These are phyloP conservation scores for Betta splendens DNA, from an alignment of 2,797 vertebrate genomes.

Conservation along the genomic window DNA sequence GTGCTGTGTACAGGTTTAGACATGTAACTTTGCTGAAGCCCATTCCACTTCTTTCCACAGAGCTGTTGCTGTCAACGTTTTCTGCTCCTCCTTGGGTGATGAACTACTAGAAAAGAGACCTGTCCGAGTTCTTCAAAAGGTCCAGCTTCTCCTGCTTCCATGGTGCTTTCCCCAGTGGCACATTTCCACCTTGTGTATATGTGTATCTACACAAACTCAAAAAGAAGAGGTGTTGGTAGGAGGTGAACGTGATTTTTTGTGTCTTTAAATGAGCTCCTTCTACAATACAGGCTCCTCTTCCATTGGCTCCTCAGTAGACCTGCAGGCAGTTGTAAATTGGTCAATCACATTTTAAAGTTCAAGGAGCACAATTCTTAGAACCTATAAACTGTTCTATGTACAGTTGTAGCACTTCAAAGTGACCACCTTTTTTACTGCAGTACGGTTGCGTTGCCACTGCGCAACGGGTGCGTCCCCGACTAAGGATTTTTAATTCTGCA, in stretches of 20 bases:
- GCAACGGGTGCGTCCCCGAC: too few species aligned
- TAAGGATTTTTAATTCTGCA: too few species aligned
- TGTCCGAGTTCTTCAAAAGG: conserved; percentile 30
- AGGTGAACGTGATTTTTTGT: conserved; percentile 54
- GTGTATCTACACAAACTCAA: conserved; percentile 37
- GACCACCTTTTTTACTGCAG: too few species aligned
- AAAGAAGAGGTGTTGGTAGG: conserved; percentile 61
- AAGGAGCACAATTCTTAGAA: too few species aligned
- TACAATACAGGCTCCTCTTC: conserved; percentile 92
- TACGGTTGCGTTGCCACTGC: too few species aligned
- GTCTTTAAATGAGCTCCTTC: conserved; percentile 59
- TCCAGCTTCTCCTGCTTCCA: conserved; percentile 34
- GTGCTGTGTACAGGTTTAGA: conserved; percentile 46
- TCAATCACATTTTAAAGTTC: too few species aligned
- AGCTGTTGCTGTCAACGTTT: conserved; percentile 71
- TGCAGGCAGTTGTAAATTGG: conserved; percentile 61
- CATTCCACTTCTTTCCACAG: conserved; percentile 54
- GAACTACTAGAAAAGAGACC: conserved; percentile 38
- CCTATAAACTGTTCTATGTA: too few species aligned
- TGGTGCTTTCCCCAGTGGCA: conserved; percentile 38
- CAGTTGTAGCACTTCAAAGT: too few species aligned
- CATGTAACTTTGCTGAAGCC: conserved; percentile 22
- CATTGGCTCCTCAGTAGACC: conserved; percentile 93
- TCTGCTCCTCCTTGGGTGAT: conserved; percentile 48
- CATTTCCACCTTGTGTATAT: conserved; percentile 30